Base-by-base conservation (phyloP, 1,140 invertebrate genomes). In the Apis laboriosa region DNA sequence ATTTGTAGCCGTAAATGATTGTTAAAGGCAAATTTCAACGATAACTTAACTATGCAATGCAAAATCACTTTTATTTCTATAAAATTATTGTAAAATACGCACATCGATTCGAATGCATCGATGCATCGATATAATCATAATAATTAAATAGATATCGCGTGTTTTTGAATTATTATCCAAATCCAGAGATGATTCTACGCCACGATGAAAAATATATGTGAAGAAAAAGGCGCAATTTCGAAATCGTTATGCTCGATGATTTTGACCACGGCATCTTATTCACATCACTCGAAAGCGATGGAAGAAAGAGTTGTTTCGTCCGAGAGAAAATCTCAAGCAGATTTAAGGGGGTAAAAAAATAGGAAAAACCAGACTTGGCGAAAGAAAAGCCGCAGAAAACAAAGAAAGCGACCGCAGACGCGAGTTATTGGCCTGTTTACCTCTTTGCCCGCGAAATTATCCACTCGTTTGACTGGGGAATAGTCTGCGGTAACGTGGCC, bases 381-480 rank as follows among this genome's bases (percentile, higher is more conserved):
- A 72, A 51, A 43, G 56, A 78, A n/a, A n/a, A 63, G 49, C 77
- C 61, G 72, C 55, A 58, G 66, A 86, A 87, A 76, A 86, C 80
- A 79, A 76, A 79, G 55, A 21, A 58, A 61, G 51, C 56, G 56
- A 84, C 64, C 53, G 53, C 84, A 73, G 67, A 79, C 77, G 55
- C 77, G 68, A 87, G 77, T 87, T 87, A 87, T 87, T 77, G 81
- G 77, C 63, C 77, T 86, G 86, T 86, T 87, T 87, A 84, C 80
- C 74, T 72, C 86, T 51, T 84, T 77, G 76, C 60, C 80, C n/a
- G 84, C 77, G 77, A 86, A 86, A 87, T 87, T 86, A 86, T 86
- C 80, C 81, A 77, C 76, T 84, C 80, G 73, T 82, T 79, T 53
- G 53, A 53, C 51, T 78, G 56, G 71, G 56, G 60, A 86, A 83